Base-by-base conservation (phyloP, 2,797 vertebrate species). In the Limosa lapponica region DNA sequence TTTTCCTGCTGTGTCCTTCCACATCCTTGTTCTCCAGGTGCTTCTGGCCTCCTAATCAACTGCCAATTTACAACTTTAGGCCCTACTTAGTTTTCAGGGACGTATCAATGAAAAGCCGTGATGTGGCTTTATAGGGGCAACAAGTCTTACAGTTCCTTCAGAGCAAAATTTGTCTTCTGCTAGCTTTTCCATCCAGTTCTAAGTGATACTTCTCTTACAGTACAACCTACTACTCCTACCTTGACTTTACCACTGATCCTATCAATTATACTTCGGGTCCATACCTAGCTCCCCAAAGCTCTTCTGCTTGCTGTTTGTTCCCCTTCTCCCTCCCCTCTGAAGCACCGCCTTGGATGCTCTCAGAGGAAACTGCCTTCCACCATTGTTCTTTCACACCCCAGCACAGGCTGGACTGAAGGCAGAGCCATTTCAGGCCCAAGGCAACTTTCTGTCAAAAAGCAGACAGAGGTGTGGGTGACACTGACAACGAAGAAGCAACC, bases 381-480 rank as follows among this genome's bases (percentile, higher is more conserved):
- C 15, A 1, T 39, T 64, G 39, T 36, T 27, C 36, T 67, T 62
- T 74, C 70, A 59, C 14, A 24, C 6, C 11, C 20, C 48, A 48
- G 48, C 58, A 32, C 7, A 43, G 43, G 34, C 55, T 58, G 69
- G 28, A 22, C 41, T 58, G 30, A 73, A 30, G 1, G 1, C 8
- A 5, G 51, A 41, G 41, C 16, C 6, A 1, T 11, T 46, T 80
- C 64, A 8, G 18, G 25, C 25, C 46, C 39, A 43, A n/a, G 55
- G 20, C 34, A 77, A 16, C 36, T 44, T 82, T 64, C 44, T 69
- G 43, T 27, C 49, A 49, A 44, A 84, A 87, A 57, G 17, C 48
- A 62, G 61, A 43, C 0, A 0, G 28, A 37, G 72, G 16, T 1
- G 1, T 30, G 25, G 10, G 37, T 43, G 43, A 22, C 22, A 2